Conservation (phyloP, 1,140 invertebrate species). For the Vollenhovia emeryi region DNA sequence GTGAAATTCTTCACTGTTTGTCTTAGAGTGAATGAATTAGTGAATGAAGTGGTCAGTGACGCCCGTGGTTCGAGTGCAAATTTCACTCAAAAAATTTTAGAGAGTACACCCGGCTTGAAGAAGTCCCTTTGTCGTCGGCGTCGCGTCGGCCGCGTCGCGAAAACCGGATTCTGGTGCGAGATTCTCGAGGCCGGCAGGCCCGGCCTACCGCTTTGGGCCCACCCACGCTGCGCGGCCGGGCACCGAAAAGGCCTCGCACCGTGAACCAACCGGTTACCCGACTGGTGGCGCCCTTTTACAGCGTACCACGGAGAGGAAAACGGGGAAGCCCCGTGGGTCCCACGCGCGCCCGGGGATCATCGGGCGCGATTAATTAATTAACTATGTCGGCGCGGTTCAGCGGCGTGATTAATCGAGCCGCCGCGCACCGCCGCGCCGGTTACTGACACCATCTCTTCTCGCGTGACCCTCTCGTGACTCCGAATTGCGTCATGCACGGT, state of each 20-base stretch:
- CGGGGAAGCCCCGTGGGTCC: not conserved
- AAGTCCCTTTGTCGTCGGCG: slow-evolving; percentile 5
- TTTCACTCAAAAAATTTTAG: too few relatives aligned
- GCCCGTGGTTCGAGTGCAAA: too few relatives aligned
- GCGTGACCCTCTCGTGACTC: slow-evolving; percentile 60
- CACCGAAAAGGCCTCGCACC: slow-evolving; percentile 71
- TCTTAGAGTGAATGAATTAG: too few relatives aligned
- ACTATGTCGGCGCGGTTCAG: not conserved
- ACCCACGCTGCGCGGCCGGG: slow-evolving; percentile 77
- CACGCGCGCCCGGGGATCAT: not conserved
- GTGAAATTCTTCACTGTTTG: too few relatives aligned
- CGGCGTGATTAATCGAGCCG: slow-evolving; percentile 22
- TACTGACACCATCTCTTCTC: slow-evolving; percentile 76
- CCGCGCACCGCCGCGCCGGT: too few relatives aligned
- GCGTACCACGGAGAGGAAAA: not conserved
- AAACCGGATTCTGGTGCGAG: slow-evolving; percentile 59
- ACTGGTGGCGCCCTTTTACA: slow-evolving; percentile 72
- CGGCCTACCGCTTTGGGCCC: slow-evolving; percentile 79
- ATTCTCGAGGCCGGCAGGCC: slow-evolving; percentile 62
- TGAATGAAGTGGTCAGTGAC: too few relatives aligned
- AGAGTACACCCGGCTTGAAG: too few relatives aligned
- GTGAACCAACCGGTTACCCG: slow-evolving; percentile 53
- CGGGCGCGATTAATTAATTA: slow-evolving; percentile 28
- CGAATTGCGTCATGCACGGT: slow-evolving; percentile 58
- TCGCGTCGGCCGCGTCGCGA: not conserved